Base-by-base conservation (phyloP, 1,140 invertebrate species). In the Maconellicoccus hirsutus region DNA sequence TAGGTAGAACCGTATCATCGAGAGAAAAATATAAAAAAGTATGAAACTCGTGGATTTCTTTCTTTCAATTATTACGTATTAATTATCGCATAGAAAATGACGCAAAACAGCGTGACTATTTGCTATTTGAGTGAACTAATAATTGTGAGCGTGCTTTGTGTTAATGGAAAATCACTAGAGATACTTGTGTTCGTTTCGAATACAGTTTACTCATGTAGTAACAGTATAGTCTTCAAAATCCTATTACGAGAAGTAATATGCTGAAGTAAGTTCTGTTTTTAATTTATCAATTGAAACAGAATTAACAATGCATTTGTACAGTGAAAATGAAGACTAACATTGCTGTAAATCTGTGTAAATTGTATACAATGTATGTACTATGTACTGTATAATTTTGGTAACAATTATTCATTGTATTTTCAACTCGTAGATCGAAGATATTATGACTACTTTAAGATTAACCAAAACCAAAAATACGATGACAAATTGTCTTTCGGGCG, bases 401-500 rank as follows among this genome's bases (percentile, higher is more conserved):
- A 16, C 33, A 14, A 19, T 38, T 38, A 71, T n/a, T 59, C 23
- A 73, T 59, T 72, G 33, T 59, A 70, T 71, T 71, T 70, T 63
- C 70, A 72, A 72, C 72, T 82, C 82, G 59, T 76, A 90, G 89
- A 85, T 91, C 70, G 79, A 85, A 59, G 87, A 91, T 78, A 89
- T 91, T 66, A 76, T 91, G 22, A 80, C 84, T 10, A 80, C 86
- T 72, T 76, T 91, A 59, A 82, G 87, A 75, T 79, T 92, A 70
- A 80, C 76, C 22, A 83, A 81, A 70, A 81, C 86, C 0, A 81
- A 79, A 71, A 82, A 92, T 72, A 96, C 93, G 0, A 77, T 84
- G 25, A 87, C 89, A 0, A 82, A 85, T 63, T 83, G 82, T 66
- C 81, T 98, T 1, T 97, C 94, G 0, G 95, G 95, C 0, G 96